Percentiles rank a stretch among this genome's conserved stretches.
These are phyloP conservation scores for Bradypodion pumilum DNA, from an alignment of 2,797 vertebrate species.

Conservation along the genomic window DNA sequence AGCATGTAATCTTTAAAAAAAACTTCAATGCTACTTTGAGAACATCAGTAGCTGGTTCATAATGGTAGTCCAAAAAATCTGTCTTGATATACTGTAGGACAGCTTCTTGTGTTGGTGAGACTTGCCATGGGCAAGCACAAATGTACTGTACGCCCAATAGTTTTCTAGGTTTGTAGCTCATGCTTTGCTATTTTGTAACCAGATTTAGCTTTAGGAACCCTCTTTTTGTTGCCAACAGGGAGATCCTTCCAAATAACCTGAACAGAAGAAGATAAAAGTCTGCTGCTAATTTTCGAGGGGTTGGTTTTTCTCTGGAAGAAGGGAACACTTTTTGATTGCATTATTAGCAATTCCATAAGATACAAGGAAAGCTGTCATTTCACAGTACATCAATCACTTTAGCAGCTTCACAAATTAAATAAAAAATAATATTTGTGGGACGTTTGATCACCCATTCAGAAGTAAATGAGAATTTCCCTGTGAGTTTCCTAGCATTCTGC, in stretches of 20 bases:
- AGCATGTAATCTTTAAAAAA: too few relatives aligned
- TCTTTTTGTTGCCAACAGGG: slow-evolving; percentile 17
- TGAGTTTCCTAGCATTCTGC: background rate
- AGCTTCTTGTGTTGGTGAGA: background rate
- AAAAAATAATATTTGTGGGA: slow-evolving; percentile 30
- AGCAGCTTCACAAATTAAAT: slow-evolving; percentile 20
- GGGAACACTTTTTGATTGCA: slow-evolving; percentile 3
- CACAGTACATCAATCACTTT: slow-evolving; percentile 7
- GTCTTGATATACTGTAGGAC: background rate
- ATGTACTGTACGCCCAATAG: fast-evolving
- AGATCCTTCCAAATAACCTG: background rate
- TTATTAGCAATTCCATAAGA: slow-evolving; percentile 9
- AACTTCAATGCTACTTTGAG: too few relatives aligned
- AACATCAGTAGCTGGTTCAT: too few relatives aligned
- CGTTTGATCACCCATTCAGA: slow-evolving; percentile 23
- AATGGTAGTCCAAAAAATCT: too few relatives aligned
- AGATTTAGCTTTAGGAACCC: slow-evolving; percentile 10
- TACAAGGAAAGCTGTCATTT: slow-evolving; percentile 15
- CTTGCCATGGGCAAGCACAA: slow-evolving; percentile 9
- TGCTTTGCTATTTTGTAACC: background rate
- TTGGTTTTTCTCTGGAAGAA: slow-evolving; percentile 8
- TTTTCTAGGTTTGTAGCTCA: background rate
- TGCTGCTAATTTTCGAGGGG: background rate
- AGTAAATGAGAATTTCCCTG: slow-evolving; percentile 21
- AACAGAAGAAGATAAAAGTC: slow-evolving; percentile 5